A percentile compares a stretch with the other conserved stretches of the same genome.
Evolutionary conservation across 2,113 vertebrate genomes (phyloP).

Genomic region (Piaya cayana): DNA sequence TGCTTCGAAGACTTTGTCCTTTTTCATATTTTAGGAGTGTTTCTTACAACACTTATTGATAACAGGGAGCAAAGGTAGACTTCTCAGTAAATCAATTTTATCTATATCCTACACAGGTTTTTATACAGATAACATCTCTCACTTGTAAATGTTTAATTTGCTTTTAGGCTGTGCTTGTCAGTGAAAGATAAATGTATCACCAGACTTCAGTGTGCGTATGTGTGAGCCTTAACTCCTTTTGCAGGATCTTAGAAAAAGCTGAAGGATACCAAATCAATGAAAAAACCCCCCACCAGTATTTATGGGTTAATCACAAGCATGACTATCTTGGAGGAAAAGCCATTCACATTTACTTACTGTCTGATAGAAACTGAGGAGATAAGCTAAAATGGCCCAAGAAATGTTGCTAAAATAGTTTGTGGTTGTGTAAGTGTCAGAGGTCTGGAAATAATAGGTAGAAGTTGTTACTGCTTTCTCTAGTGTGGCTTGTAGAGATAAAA

Average conservation of each 20-base stretch:
- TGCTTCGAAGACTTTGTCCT: too few relatives aligned
- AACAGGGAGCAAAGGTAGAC: neutral
- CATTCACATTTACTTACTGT: fast-evolving
- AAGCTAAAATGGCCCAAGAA: neutral
- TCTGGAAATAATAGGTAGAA: neutral
- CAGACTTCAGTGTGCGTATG: fast-evolving
- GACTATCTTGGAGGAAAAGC: neutral
- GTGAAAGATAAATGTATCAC: neutral
- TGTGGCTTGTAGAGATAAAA: neutral
- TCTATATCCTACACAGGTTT: neutral
- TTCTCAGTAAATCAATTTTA: neutral
- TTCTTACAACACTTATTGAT: too few relatives aligned
- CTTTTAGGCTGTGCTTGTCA: neutral
- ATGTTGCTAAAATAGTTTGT: neutral
- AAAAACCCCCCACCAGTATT: neutral
- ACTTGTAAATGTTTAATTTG: neutral
- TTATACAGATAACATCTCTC: neutral
- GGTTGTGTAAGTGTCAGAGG: neutral
- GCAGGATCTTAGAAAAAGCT: neutral
- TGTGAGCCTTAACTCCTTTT: neutral
- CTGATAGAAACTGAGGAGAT: neutral
- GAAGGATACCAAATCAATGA: neutral
- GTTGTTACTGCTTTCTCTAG: neutral
- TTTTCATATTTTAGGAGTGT: too few relatives aligned
- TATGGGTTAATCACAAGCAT: neutral